These are phyloP conservation scores for Eurypyga helias DNA, from an alignment of 2,113 vertebrate species.

Conservation along the genomic window DNA sequence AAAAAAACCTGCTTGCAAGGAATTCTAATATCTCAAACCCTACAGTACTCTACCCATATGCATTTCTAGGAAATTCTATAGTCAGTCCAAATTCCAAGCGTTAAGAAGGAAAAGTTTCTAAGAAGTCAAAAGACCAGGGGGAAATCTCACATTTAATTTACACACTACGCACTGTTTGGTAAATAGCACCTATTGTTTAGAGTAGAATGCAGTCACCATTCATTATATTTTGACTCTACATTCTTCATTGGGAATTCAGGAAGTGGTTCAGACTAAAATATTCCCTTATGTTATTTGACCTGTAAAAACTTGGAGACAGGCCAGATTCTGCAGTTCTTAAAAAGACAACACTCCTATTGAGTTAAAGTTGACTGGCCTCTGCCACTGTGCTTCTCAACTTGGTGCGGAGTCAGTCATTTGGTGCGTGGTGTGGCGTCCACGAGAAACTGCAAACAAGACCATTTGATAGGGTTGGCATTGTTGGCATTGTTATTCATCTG, in stretches of 20 bases:
- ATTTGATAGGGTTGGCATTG: not conserved
- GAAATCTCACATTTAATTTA: conserved; percentile 54
- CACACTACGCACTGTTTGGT: conserved; percentile 45
- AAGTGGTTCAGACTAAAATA: conserved; percentile 77
- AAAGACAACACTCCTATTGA: conserved; percentile 67
- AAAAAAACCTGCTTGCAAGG: not conserved
- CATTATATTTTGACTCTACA: conserved; percentile 67
- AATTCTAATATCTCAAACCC: not conserved
- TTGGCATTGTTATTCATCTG: not conserved
- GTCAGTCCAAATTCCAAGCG: not conserved
- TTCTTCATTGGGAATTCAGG: conserved; percentile 73
- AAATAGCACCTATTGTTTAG: conserved; percentile 72
- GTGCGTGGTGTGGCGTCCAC: not conserved
- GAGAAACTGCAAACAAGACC: not conserved
- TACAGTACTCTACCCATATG: not conserved
- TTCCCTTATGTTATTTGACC: conserved; percentile 76
- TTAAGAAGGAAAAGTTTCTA: conserved; percentile 47
- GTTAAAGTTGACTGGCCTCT: not conserved
- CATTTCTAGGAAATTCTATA: conserved; percentile 43
- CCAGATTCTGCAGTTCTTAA: conserved; percentile 51
- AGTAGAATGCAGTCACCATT: conserved; percentile 65
- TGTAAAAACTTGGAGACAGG: conserved; percentile 70
- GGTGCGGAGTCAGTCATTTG: not conserved
- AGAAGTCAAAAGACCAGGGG: not conserved
- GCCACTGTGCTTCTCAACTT: not conserved